Conservation (phyloP, 2,113 vertebrate species). For the Apteryx owenii region DNA sequence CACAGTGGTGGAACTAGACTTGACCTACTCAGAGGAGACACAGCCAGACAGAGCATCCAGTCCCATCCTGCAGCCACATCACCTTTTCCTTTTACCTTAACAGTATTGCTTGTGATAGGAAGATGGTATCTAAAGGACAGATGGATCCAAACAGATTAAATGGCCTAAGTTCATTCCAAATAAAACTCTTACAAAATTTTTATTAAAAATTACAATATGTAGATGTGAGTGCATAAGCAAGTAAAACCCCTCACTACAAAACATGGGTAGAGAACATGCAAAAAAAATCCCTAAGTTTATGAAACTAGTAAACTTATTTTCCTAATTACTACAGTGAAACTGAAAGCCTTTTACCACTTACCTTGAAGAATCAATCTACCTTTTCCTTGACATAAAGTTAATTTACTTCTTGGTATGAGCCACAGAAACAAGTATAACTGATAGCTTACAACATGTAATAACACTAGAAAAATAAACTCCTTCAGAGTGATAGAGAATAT, state of each 20-base stretch:
- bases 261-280: not conserved
- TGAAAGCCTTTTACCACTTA: not conserved
- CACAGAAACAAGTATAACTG: not conserved
- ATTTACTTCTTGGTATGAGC: not conserved
- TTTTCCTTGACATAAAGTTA: not conserved
- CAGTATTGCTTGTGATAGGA: accelerated
- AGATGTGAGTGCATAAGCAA: not conserved
- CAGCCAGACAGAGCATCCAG: not conserved
- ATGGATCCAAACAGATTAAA: no score
- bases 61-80: not conserved
- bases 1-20: not conserved
- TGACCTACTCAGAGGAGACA: not conserved
- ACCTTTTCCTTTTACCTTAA: not conserved
- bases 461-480: not conserved
- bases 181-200: no score
- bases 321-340: not conserved
- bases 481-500: not conserved
- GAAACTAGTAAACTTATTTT: not conserved
- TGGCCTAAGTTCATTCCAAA: no score
- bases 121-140: not conserved
- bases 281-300: not conserved
- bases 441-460: not conserved
- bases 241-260: not conserved
- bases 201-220: no score
- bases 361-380: not conserved